Conservation (phyloP, 2,888 invertebrate species). For the Cephus pulcher region DNA sequence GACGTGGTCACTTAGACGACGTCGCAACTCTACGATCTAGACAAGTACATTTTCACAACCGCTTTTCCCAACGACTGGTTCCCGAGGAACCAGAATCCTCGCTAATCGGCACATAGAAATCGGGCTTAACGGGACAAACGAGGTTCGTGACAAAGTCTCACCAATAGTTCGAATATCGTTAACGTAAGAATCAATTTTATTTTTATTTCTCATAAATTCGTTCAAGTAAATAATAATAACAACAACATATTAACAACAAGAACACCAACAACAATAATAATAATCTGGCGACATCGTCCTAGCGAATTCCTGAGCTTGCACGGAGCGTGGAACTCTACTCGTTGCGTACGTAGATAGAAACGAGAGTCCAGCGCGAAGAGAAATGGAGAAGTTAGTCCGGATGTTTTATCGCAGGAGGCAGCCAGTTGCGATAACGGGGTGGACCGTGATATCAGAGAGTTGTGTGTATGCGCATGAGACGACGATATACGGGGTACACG, state of each 20-base stretch:
- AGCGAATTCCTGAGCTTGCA: neutral
- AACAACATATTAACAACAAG: too few species aligned
- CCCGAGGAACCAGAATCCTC: constrained; percentile 39
- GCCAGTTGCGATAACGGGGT: constrained; percentile 30
- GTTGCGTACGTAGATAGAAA: neutral
- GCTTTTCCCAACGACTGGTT: constrained; percentile 55
- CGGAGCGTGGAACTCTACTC: neutral
- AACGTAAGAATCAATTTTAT: neutral
- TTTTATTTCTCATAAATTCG: neutral
- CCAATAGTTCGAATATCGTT: neutral
- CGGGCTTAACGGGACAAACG: constrained; percentile 34
- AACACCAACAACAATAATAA: neutral
- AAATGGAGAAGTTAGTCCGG: constrained; percentile 38
- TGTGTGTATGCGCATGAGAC: neutral
- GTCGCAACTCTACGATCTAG: neutral
- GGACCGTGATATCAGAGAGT: constrained; percentile 31
- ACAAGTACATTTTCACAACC: constrained; percentile 50
- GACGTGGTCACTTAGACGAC: neutral
- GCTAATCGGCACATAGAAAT: constrained; percentile 33
- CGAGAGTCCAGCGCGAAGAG: neutral
- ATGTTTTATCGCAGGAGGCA: constrained; percentile 35
- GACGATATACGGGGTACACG: neutral
- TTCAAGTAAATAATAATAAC: neutral
- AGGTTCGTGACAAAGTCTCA: neutral
- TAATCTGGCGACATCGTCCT: neutral